A percentile compares a stretch with the other conserved stretches of the same genome.
These are phyloP conservation scores for Semnornis frantzii DNA, from an alignment of 2,113 vertebrate genomes.

Conservation along the genomic window DNA sequence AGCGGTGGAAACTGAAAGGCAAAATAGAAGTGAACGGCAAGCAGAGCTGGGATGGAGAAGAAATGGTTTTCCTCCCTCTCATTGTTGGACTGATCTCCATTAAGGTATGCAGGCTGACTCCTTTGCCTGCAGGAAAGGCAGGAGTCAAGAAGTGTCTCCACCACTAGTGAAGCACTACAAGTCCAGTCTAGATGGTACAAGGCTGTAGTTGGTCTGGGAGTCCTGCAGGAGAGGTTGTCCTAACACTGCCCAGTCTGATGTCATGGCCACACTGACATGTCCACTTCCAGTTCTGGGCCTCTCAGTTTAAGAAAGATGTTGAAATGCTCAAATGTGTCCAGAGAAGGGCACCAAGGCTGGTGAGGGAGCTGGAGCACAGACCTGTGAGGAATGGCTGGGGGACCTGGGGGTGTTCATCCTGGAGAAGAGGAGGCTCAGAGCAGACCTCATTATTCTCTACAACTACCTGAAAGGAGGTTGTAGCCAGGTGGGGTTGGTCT, in stretches of 20 bases:
- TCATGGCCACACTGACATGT: neutral
- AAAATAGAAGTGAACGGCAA: constrained; percentile 95
- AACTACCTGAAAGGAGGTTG: no score
- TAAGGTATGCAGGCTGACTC: constrained; percentile 79
- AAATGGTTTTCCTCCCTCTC: constrained; percentile 92
- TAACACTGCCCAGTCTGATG: neutral
- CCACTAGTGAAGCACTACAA: neutral
- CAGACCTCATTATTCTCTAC: no score
- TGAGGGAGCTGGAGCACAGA: no score
- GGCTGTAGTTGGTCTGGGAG: neutral
- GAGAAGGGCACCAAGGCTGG: no score
- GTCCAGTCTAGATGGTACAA: neutral
- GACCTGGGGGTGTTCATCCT: no score
- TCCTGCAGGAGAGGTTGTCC: neutral
- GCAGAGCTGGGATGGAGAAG: constrained; percentile 97
- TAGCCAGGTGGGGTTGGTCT: no score
- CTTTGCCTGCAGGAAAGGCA: neutral
- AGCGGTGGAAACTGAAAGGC: constrained; percentile 97
- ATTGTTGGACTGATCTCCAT: constrained; percentile 94
- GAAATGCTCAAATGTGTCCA: no score
- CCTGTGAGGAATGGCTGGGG: no score
- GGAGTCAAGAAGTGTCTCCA: neutral
- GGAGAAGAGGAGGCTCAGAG: no score
- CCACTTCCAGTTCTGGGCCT: no score
- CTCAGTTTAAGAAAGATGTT: no score